Base-by-base conservation (phyloP, 2,113 vertebrate species). In the Alectura lathami region DNA sequence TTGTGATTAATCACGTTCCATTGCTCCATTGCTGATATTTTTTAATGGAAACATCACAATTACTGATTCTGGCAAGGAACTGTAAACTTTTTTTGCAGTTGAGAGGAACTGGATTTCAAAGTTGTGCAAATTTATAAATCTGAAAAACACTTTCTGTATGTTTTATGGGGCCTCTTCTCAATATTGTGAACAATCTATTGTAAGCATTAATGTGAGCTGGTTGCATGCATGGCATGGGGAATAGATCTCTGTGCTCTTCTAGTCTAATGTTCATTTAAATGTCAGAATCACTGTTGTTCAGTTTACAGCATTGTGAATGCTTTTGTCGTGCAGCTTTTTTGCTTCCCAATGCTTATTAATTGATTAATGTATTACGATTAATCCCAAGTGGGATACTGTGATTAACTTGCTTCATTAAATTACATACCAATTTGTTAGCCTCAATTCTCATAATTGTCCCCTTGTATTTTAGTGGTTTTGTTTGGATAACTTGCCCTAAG, bases 361-460 rank as follows among this genome's bases (percentile, higher is more conserved):
- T 90, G 89, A 91, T 93, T 87, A 73, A 64, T 95, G 23, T 69
- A 82, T 92, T 64, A 70, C 8, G 2, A 83, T 95, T 94, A 91
- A 90, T 95, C 73, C 76, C 90, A 89, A 78, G 40, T 23, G 30
- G 51, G 32, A 87, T 91, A 26, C 48, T 64, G 59, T 81, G 96
- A 76, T 88, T 87, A 93, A 68, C 40, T 92, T 93, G 40, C 80
- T 88, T 90, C 66, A 78, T 83, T 94, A 73, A 86, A 77, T 93
- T 87, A 54, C 50, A 24, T 82, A 74, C 36, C 53, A 77, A 30
- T 91, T 90, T 88, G 69, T 87, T 91, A 82, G 48, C 60, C 64
- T 60, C 70, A 88, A 81, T 96, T 84, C 54, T 88, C 42, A 21
- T 86, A 82, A 76, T 92, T 90, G 36, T 72, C 43, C 40, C 38